Conservation (phyloP, 2,888 invertebrate species). For the Kryphioiulus occultus region DNA sequence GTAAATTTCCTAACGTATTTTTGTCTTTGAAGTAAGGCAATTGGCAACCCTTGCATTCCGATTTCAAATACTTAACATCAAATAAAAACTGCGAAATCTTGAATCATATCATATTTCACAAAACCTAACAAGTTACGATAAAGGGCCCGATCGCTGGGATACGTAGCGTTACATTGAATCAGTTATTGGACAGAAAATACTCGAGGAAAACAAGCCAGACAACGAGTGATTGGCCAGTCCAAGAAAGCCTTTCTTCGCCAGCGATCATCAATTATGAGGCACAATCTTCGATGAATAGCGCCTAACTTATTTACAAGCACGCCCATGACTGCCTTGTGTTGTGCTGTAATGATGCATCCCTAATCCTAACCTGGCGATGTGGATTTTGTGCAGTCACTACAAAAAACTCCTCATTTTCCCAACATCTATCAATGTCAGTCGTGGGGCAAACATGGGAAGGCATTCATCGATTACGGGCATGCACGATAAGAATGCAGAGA, state of each 20-base stretch:
- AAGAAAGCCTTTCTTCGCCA: background rate
- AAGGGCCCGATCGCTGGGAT: too few species aligned
- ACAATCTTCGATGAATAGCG: background rate
- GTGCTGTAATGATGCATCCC: constrained; percentile 3
- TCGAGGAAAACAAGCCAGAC: background rate
- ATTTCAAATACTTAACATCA: too few species aligned
- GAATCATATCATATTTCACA: too few species aligned
- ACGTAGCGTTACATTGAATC: background rate
- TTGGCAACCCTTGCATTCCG: too few species aligned
- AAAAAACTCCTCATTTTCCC: constrained; percentile 17
- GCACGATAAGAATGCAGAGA: background rate
- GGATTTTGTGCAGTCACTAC: background rate
- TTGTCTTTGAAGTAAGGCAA: too few species aligned
- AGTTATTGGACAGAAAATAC: background rate
- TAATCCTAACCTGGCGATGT: background rate
- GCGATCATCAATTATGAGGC: background rate
- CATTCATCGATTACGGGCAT: background rate
- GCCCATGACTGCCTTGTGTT: constrained; percentile 11
- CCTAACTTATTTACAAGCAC: constrained; percentile 19
- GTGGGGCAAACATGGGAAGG: background rate
- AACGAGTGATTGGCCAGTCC: background rate
- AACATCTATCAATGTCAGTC: constrained; percentile 35
- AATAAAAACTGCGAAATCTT: too few species aligned
- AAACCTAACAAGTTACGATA: too few species aligned
- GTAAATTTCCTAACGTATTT: too few species aligned